Conservation (phyloP, 1,140 invertebrate species). For the Drosophila pruinosa region DNA sequence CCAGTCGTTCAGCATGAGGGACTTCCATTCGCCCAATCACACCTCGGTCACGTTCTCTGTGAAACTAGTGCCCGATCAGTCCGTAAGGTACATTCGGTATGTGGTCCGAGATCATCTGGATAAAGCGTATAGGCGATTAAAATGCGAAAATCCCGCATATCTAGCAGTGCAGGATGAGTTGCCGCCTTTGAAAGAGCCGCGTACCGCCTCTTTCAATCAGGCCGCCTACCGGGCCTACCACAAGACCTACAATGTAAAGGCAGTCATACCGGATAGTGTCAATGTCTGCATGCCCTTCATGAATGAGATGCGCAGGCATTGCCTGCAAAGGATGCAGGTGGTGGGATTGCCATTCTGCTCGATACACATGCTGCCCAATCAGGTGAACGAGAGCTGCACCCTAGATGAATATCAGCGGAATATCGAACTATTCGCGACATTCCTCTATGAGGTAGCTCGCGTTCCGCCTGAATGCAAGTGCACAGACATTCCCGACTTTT, state of each 20-base stretch:
- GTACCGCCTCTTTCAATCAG: background rate
- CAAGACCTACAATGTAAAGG: background rate
- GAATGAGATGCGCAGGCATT: conserved; percentile 35
- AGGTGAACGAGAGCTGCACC: conserved; percentile 11
- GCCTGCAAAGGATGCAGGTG: background rate
- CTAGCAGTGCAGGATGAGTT: conserved; percentile 12
- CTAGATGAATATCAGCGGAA: background rate
- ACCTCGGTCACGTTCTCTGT: conserved; percentile 24
- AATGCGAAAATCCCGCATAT: background rate
- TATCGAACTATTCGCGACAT: background rate
- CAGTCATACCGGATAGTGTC: conserved; percentile 23
- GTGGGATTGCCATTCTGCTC: conserved; percentile 36
- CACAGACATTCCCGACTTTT: conserved; percentile 11
- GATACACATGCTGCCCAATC: background rate
- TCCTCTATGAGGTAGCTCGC: conserved; percentile 34
- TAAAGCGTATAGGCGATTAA: background rate
- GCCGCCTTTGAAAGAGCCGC: conserved; percentile 2
- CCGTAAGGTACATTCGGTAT: background rate
- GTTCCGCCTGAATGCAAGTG: conserved; percentile 41
- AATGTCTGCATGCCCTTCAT: conserved; percentile 11
- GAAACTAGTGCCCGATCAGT: conserved; percentile 36
- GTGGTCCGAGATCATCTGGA: conserved; percentile 17
- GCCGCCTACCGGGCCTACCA: conserved; percentile 18
- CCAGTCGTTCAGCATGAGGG: background rate
- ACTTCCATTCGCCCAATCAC: background rate